Evolutionary conservation across 2,888 invertebrate species (phyloP), one percentile per base, ranked within the genome.

Genomic region (Calephelis perditalis): DNA sequence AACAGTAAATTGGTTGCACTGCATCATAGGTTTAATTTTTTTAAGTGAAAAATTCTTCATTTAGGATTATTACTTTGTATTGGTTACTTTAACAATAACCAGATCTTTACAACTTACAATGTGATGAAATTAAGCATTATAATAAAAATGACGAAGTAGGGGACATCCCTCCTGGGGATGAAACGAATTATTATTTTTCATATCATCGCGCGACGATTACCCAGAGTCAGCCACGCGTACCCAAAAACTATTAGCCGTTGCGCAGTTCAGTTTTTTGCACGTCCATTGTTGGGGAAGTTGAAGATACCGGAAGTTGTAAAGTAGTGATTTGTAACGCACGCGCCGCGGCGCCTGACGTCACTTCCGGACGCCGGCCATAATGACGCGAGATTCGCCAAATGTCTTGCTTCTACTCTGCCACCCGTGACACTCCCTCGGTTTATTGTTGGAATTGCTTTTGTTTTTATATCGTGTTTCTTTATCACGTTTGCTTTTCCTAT

Each of bases 261-360:
- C 67, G 70, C 68, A 70, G 73, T 78, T 74, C 79, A 76, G 77
- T 72, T 74, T 77, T 78, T 72, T 73, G 79, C 81, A 79, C 83
- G 82, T 83, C 82, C 81, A 74, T 74, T 70, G 73, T 76, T 70
- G 73, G 70, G 70, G 76, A 73, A 71, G 86, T 79, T 87, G 82
- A 73, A 73, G 71, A 68, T 75, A 73, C 78, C 86, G 91, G 91
- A 91, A 87, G 91, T 90, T 87, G 91, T 91, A 91, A 90, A 90
- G 89, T 86, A 88, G 89, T 88, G 90, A 91, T 91, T 91, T 91
- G 91, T 86, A 86, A 91, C 83, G 90, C 91, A 89, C 91, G 88
- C 91, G 91, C 84, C 86, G 84, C 82, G 83, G 73, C 87, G 86
- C 80, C 86, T 82, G 86, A 79, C 86, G 81, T 72, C 77, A 79